Evolutionary conservation across 2,888 invertebrate genomes (phyloP).

Genomic region (Callyntrura sp.): DNA sequence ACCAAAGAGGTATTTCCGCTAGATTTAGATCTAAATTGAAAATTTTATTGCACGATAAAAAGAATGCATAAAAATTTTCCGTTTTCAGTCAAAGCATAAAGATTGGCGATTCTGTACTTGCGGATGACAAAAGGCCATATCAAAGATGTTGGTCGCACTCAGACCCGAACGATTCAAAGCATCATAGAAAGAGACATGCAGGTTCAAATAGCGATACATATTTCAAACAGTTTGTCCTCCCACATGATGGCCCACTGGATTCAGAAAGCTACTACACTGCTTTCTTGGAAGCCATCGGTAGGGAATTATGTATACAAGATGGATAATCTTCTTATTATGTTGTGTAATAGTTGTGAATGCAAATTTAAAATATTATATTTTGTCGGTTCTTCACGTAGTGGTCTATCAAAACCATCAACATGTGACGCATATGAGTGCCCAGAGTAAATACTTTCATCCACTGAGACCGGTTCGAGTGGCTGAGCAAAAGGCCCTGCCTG

Average conservation of each 20-base stretch:
- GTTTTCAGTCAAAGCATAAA: slow-evolving; percentile 79
- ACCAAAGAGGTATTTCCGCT: slow-evolving; percentile 80
- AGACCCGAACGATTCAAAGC: slow-evolving; percentile 63
- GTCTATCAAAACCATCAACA: slow-evolving; percentile 86
- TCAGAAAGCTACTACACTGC: slow-evolving; percentile 93
- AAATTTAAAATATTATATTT: neutral
- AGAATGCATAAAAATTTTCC: neutral
- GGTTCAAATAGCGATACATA: slow-evolving; percentile 55
- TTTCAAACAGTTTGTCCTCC: slow-evolving; percentile 48
- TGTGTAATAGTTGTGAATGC: neutral
- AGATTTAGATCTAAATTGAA: no score
- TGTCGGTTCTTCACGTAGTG: slow-evolving; percentile 85
- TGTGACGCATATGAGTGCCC: slow-evolving; percentile 89
- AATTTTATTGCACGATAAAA: neutral
- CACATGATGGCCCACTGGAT: slow-evolving; percentile 91
- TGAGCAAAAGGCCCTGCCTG: slow-evolving; percentile 73
- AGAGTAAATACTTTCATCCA: slow-evolving; percentile 91
- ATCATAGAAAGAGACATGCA: slow-evolving; percentile 82
- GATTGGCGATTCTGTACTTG: slow-evolving; percentile 81
- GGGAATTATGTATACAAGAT: slow-evolving; percentile 83
- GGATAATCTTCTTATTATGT: neutral
- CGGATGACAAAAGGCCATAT: slow-evolving; percentile 81
- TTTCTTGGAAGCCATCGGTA: slow-evolving; percentile 93
- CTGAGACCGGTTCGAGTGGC: slow-evolving; percentile 85
- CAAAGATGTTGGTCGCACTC: slow-evolving; percentile 78